phyloP scores from a whole-genome alignment of 35 echinoderm and acorn worm genomes.

The Ophioderma brevispina region DNA sequence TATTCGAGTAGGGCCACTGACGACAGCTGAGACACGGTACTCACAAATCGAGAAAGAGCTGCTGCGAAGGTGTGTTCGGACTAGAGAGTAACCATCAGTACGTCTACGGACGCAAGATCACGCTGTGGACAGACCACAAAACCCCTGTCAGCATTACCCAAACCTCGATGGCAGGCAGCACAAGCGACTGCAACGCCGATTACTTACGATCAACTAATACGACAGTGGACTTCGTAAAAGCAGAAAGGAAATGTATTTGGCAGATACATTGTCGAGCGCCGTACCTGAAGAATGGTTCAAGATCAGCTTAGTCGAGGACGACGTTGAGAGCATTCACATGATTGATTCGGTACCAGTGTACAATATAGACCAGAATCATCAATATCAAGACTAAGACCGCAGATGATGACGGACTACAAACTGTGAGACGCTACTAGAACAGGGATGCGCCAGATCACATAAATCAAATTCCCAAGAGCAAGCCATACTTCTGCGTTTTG shows the following conservation, averaged over 20 bases:
- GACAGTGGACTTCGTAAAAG: conserved; percentile 65
- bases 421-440: conserved; percentile 1
- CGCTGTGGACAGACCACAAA: conserved; percentile 79
- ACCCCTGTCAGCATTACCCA: conserved; percentile 43
- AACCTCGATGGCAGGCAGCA: conserved; percentile 61
- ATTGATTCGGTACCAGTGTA: not conserved
- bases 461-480: not conserved
- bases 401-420: conserved; percentile 41
- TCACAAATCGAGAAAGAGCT: conserved; percentile 92
- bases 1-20: no score
- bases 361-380: not conserved
- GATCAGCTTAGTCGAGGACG: conserved; percentile 45
- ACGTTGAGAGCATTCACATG: conserved; percentile 54
- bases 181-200: conserved; percentile 43
- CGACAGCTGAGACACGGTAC: conserved; percentile 62
- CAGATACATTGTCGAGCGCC: conserved; percentile 59
- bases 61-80: conserved; percentile 72
- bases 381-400: conserved; percentile 8
- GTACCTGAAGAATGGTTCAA: conserved; percentile 3
- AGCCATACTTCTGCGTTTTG: conserved; percentile 17
- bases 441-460: conserved; percentile 45
- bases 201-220: conserved; percentile 37
- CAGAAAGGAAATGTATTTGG: conserved; percentile 66
- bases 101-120: conserved; percentile 52
- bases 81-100: conserved; percentile 70